Conservation (phyloP, 2,888 invertebrate genomes). For the Ormyrus nitidulus region DNA sequence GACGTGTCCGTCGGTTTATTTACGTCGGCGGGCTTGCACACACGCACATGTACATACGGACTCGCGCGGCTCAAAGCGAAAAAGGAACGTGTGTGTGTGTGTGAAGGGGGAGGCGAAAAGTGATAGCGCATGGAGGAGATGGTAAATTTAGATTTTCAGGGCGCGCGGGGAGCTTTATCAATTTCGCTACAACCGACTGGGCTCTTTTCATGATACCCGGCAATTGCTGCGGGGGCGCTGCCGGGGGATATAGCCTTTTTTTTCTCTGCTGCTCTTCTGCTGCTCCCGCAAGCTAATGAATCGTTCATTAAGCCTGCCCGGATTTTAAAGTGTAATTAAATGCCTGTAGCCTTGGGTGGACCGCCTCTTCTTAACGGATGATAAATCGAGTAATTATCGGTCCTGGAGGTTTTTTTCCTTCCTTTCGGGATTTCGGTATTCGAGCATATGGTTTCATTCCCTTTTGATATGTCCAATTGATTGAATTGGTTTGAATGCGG, state of each 20-base stretch:
- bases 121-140: conserved; percentile 14
- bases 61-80: not conserved
- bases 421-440: no score
- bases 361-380: not conserved
- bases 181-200: conserved; percentile 2
- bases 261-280: no score
- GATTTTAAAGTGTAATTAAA: not conserved
- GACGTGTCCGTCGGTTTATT: not conserved
- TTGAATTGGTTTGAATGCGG: no score
- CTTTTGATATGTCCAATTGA: no score
- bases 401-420: no score
- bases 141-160: conserved; percentile 38
- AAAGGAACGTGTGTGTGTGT: conserved; percentile 11
- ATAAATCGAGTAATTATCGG: not conserved
- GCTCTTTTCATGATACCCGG: not conserved
- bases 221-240: no score
- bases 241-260: no score
- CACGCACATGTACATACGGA: not conserved
- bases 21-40: conserved; percentile 1
- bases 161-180: conserved; percentile 11
- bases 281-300: conserved; percentile 2
- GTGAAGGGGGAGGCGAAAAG: conserved; percentile 19
- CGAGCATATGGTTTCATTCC: no score
- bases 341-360: not conserved
- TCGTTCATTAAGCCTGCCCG: conserved; percentile 4